A percentile compares a stretch with the other conserved stretches of the same genome.
phyloP scores from a whole-genome alignment of 2,888 invertebrate genomes.

The Acronicta leporina region DNA sequence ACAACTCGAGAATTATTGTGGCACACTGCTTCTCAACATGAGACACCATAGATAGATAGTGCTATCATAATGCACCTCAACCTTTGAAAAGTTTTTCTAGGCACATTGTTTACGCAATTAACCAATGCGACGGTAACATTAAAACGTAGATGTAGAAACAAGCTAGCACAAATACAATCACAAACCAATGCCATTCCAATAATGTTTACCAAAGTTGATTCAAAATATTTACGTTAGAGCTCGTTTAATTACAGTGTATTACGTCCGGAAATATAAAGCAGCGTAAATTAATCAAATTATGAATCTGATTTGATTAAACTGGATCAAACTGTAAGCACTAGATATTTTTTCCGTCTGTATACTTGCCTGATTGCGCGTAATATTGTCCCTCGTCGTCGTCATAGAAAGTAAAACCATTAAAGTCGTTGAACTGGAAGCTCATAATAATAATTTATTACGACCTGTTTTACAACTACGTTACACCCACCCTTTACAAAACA shows the following conservation, averaged over 20 bases:
- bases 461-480: slow-evolving; percentile 47
- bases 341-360: slow-evolving; percentile 10
- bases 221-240: slow-evolving; percentile 28
- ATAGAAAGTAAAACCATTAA: slow-evolving; percentile 53
- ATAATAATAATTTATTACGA: slow-evolving; percentile 45
- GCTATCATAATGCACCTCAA: slow-evolving; percentile 16
- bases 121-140: slow-evolving; percentile 12
- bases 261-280: slow-evolving; percentile 32
- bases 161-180: slow-evolving; percentile 41
- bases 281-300: slow-evolving; percentile 15
- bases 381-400: slow-evolving; percentile 32
- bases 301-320: not conserved
- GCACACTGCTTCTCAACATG: slow-evolving; percentile 56
- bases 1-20: slow-evolving; percentile 76
- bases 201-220: slow-evolving; percentile 25
- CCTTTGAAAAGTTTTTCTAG: slow-evolving; percentile 2
- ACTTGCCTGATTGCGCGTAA: slow-evolving; percentile 17
- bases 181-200: slow-evolving; percentile 44
- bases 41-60: slow-evolving; percentile 30
- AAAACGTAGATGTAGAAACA: slow-evolving; percentile 12
- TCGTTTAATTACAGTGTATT: slow-evolving; percentile 30
- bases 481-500: slow-evolving; percentile 44
- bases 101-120: slow-evolving; percentile 14
- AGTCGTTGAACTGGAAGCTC: slow-evolving; percentile 45
- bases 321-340: slow-evolving; percentile 3